These are phyloP conservation scores for Sylvia atricapilla DNA, from an alignment of 2,113 vertebrate species.

Conservation along the genomic window DNA sequence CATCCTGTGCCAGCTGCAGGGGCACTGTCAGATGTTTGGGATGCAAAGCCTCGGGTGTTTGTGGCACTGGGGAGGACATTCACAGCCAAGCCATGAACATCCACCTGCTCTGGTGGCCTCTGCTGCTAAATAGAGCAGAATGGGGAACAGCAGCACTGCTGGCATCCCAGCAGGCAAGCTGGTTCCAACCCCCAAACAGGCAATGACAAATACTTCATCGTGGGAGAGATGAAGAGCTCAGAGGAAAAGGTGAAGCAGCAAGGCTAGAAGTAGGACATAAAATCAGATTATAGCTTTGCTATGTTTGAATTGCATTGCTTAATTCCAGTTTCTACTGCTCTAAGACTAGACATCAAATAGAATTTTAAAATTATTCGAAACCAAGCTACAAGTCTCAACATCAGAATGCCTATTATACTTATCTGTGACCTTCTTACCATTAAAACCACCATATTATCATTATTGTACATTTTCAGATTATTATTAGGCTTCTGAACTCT, in stretches of 20 bases:
- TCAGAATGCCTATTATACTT: constrained; percentile 37
- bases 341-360: constrained; percentile 33
- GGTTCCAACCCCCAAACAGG: not conserved
- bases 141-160: not conserved
- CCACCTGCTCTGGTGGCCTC: not conserved
- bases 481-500: constrained; percentile 45
- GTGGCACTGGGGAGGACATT: not conserved
- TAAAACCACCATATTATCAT: not conserved
- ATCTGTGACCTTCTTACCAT: constrained; percentile 50
- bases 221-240: not conserved
- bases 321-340: constrained; percentile 28
- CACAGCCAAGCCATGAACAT: not conserved
- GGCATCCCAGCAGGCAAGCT: not conserved
- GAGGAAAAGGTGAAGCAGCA: constrained; percentile 22
- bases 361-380: constrained; percentile 1
- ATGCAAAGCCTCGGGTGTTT: not conserved
- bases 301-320: constrained; percentile 45
- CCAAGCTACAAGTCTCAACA: constrained; percentile 48
- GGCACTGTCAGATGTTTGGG: not conserved
- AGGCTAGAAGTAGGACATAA: not conserved
- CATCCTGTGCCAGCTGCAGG: not conserved
- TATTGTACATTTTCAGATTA: constrained; percentile 12
- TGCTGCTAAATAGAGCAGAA: not conserved
- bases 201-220: not conserved
- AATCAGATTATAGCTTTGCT: constrained; percentile 13